Conservation (phyloP, 1,140 invertebrate genomes). For the Octopus bimaculoides region DNA sequence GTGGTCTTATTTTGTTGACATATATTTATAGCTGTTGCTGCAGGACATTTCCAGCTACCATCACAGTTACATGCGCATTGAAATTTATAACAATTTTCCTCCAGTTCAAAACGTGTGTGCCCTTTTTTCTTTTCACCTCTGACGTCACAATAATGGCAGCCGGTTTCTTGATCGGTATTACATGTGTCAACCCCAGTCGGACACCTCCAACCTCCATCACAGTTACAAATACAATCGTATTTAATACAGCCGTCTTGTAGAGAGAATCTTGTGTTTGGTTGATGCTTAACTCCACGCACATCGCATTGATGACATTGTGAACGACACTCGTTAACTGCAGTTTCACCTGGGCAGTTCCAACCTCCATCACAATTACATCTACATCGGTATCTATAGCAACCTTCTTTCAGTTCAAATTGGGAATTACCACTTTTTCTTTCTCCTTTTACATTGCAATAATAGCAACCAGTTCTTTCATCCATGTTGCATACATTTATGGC, state of each 20-base stretch:
- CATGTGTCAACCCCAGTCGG: conserved; percentile 17
- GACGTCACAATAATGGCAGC: conserved; percentile 2
- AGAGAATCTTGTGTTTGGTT: conserved; percentile 22
- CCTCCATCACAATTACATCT: conserved; percentile 37
- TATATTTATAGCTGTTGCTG: not conserved
- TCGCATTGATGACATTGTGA: conserved; percentile 20
- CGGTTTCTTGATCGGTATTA: conserved; percentile 18
- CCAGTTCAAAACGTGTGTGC: conserved; percentile 23
- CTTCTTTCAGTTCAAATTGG: conserved; percentile 23
- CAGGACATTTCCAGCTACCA: conserved; percentile 27
- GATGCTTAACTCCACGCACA: conserved; percentile 16
- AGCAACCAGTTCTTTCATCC: conserved; percentile 6
- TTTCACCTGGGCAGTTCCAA: conserved; percentile 28
- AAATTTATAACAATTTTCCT: conserved; percentile 29
- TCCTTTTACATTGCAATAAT: conserved; percentile 25
- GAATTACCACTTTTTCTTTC: conserved; percentile 21
- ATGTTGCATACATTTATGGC: conserved; percentile 31
- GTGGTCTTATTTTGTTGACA: conserved; percentile 7
- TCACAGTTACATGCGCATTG: conserved; percentile 35
- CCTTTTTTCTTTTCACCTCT: not conserved
- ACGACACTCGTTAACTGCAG: conserved; percentile 8
- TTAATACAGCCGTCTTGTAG: conserved; percentile 20
- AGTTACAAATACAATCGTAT: conserved; percentile 39
- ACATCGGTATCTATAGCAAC: conserved; percentile 32
- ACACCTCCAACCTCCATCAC: conserved; percentile 41